Base-by-base conservation (phyloP, 2,888 invertebrate genomes). In the Cactoblastis cactorum region DNA sequence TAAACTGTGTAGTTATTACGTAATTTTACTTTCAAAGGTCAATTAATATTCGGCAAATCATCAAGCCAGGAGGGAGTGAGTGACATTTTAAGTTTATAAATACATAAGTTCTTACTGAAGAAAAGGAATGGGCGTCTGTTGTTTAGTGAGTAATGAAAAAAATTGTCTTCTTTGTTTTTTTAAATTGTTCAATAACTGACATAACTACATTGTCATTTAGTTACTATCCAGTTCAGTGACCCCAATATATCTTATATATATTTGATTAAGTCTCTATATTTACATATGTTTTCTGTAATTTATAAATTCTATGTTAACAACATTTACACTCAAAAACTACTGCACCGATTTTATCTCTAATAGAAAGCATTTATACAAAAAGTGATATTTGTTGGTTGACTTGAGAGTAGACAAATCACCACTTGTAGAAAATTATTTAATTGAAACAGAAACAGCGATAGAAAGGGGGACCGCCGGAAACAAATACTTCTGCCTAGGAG, bases 371-470 rank as follows among this genome's bases (percentile, higher is more conserved):
- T 22, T 22, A 22, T 22, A n/a, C 28, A 28, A 3, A 28, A 3
- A 1, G 3, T 1, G 1, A 28, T 4, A 3, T 28, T 28, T 6
- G 28, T 22, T 22, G 22, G 22, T 22, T 3, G 8, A 28, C 1
- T 28, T 3, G 28, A 28, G 9, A 4, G 9, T 28, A 6, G 9
- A 6, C 9, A 4, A 6, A 8, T 6, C 1, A 80, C 83, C 84
- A 85, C 85, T 87, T 86, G 80, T 79, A 84, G 81, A 84, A 88
- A 88, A 86, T 88, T 83, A 84, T 83, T 83, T 86, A 87, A 87
- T 88, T 88, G 88, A 81, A 84, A n/a, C n/a, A n/a, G n/a, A 87
- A 85, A 85, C 80, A 84, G 82, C 80, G 70, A 84, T 83, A 87
- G 80, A 75, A 87, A n/a, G n/a, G 87, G 79, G 73, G 69, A 64